Evolutionary conservation across 2,113 vertebrate species (phyloP).

Genomic region (Puffinus mauretanicus): DNA sequence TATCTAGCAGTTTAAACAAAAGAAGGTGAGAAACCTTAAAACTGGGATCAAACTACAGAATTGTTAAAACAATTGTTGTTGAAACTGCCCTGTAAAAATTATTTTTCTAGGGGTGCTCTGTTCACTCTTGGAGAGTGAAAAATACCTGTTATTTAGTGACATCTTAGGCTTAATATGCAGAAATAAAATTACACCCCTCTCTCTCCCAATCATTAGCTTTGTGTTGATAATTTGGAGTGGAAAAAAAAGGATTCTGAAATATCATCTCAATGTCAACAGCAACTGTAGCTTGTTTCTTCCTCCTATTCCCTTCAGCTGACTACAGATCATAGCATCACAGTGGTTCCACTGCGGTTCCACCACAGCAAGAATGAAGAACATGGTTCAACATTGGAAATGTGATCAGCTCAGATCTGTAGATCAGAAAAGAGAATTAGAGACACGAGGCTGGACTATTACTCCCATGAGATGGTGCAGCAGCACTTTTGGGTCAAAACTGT

Average conservation of each 20-base stretch:
- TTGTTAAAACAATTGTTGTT: background rate
- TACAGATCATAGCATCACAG: background rate
- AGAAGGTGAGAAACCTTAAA: background rate
- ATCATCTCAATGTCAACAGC: fast-evolving
- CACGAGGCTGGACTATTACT: background rate
- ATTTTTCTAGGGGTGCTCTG: background rate
- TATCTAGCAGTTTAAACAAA: background rate
- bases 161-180: background rate
- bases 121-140: background rate
- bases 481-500: background rate
- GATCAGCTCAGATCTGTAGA: background rate
- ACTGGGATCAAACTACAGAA: background rate
- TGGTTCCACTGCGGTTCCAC: background rate
- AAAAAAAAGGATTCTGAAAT: background rate
- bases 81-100: background rate
- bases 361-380: background rate
- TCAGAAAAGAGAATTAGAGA: background rate
- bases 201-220: background rate
- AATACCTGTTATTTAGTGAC: background rate
- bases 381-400: background rate
- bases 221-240: background rate
- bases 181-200: background rate
- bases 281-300: background rate
- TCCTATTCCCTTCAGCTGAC: background rate
- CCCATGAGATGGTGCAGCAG: background rate